These are phyloP conservation scores for Scaptomyza hsui DNA, from an alignment of 1,140 invertebrate genomes.

Conservation along the genomic window DNA sequence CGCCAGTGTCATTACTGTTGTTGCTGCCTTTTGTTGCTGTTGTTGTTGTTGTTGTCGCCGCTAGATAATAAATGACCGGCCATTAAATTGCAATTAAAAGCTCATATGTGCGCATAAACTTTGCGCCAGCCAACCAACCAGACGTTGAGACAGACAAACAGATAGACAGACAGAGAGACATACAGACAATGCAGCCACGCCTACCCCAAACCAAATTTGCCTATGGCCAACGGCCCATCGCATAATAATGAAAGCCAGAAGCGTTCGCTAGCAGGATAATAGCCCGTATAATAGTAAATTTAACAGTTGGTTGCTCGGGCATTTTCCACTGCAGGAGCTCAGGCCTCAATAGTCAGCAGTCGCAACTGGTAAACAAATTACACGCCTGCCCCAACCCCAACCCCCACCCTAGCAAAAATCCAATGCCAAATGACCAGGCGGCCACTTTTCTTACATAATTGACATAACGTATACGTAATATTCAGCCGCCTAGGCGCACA, in stretches of 20 bases:
- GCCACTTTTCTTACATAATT: slow-evolving; percentile 79
- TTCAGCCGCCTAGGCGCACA: slow-evolving; percentile 39
- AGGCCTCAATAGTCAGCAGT: slow-evolving; percentile 63
- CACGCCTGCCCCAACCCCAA: slow-evolving; percentile 40
- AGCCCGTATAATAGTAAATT: slow-evolving; percentile 81
- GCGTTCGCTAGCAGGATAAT: slow-evolving; percentile 64
- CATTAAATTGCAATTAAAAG: slow-evolving; percentile 84
- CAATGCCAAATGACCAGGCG: slow-evolving; percentile 47
- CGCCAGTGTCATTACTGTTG: slow-evolving; percentile 44
- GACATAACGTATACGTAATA: slow-evolving; percentile 75
- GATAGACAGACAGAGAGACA: slow-evolving; percentile 11
- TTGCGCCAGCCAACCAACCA: slow-evolving; percentile 48
- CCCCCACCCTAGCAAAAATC: slow-evolving; percentile 19
- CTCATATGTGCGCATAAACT: slow-evolving; percentile 83
- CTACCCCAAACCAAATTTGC: slow-evolving; percentile 52
- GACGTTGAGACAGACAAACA: slow-evolving; percentile 7
- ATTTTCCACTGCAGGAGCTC: slow-evolving; percentile 57
- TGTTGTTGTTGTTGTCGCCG: slow-evolving; percentile 63
- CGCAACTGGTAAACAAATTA: slow-evolving; percentile 71
- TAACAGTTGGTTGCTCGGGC: slow-evolving; percentile 69
- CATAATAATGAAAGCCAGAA: slow-evolving; percentile 58
- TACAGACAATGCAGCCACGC: slow-evolving; percentile 22
- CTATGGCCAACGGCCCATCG: slow-evolving; percentile 59
- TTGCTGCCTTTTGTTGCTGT: slow-evolving; percentile 19
- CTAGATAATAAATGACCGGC: slow-evolving; percentile 83